Base-by-base conservation (phyloP, 2,888 invertebrate species). In the Stenotaenia linearis region DNA sequence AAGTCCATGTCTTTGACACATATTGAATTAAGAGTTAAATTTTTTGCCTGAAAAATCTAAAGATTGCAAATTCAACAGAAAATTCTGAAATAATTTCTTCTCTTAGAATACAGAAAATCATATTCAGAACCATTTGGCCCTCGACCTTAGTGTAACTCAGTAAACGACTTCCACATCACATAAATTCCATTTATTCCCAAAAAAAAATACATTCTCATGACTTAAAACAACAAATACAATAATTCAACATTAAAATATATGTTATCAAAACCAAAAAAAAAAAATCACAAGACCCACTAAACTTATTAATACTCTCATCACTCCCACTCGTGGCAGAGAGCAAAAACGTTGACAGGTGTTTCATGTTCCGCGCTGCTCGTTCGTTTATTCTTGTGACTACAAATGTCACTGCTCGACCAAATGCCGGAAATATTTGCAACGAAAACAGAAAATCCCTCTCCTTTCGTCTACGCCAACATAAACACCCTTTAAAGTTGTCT, bases 361-460 rank as follows among this genome's bases (percentile, higher is more conserved):
- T 69, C 28, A 28, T 69, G 69, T 69, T 69, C 25, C 69, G 69
- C 23, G 28, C 69, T 69, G 69, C 69, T 69, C 69, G 69, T 69
- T 69, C 69, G 69, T 69, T 69, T 69, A 69, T 69, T 69, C 69
- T 69, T 28, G 69, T 69, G 25, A 25, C 69, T 69, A 69, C 69
- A 69, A 69, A 69, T 69, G 69, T 69, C 69, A 69, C n/a, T 69
- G 69, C 69, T 69, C 69, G 25, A 25, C 25, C 69, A 15, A 69
- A 69, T 69, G 69, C 69, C 69, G 69, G 69, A 69, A 69, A 69
- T 69, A 69, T 69, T 69, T 28, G 25, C 28, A 28, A 69, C 10
- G 12, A 28, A 69, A 69, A 69, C 56, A 69, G 0, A 69, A 69
- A 69, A 69, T 12, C 69, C 28, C 69, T 25, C 69, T 28, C 21